Conservation (phyloP, 2,888 invertebrate species). For the Caenorhabditis japonica region DNA sequence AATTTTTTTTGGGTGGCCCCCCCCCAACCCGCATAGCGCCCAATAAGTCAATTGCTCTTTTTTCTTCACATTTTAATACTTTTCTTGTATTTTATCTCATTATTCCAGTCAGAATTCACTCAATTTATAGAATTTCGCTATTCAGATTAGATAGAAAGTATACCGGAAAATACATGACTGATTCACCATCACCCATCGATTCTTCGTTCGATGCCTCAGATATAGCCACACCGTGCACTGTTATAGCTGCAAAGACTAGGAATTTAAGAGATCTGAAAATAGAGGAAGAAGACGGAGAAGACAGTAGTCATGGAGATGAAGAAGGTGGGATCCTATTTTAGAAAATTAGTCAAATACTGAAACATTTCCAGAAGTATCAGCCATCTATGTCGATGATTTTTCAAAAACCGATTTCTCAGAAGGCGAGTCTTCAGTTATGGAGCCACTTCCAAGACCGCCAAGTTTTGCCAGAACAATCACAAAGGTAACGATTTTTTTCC, state of each 20-base stretch:
- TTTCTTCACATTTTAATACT: not conserved
- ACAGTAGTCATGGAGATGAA: constrained; percentile 10
- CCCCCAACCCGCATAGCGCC: too few relatives aligned
- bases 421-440: constrained; percentile 20
- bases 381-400: constrained; percentile 26
- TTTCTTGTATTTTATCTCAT: constrained; percentile 5
- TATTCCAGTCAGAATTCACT: not conserved
- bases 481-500: constrained; percentile 21
- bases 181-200: constrained; percentile 39
- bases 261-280: constrained; percentile 4
- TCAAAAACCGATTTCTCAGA: constrained; percentile 31
- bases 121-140: constrained; percentile 3
- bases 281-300: constrained; percentile 3
- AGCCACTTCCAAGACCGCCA: constrained; percentile 14
- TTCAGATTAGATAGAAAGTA: constrained; percentile 17
- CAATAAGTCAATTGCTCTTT: too few relatives aligned
- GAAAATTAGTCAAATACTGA: too few relatives aligned
- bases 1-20: too few relatives aligned
- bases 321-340: too few relatives aligned
- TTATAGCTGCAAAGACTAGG: constrained; percentile 21
- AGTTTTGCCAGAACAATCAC: constrained; percentile 40
- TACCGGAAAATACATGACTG: too few relatives aligned
- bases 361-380: constrained; percentile 12
- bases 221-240: constrained; percentile 46
- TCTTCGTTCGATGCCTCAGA: constrained; percentile 46